Evolutionary conservation across 2,888 invertebrate species (phyloP).

Genomic region (Crepidodera aurea): DNA sequence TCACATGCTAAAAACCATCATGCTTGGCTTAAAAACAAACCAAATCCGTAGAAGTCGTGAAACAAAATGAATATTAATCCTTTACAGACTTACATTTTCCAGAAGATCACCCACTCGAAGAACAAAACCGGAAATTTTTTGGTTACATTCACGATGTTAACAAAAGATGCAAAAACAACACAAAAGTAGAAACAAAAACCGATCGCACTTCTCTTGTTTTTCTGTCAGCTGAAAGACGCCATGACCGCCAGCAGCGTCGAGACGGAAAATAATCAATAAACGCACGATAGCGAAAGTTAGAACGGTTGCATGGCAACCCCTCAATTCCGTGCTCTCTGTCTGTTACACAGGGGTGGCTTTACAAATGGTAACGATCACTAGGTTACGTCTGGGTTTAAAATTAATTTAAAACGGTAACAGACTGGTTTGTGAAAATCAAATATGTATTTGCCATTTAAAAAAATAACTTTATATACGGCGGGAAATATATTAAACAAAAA

Average conservation of each 20-base stretch:
- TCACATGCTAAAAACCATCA: background rate
- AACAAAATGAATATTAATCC: background rate
- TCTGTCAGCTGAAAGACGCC: constrained; percentile 63
- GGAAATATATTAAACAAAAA: no score
- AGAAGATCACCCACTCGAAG: constrained; percentile 11
- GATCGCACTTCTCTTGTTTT: constrained; percentile 51
- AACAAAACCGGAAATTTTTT: constrained; percentile 22
- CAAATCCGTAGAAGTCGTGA: background rate
- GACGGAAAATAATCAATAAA: constrained; percentile 63
- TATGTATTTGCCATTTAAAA: no score
- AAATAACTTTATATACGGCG: no score
- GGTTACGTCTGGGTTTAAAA: no score
- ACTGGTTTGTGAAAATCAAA: no score
- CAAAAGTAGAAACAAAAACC: constrained; percentile 51
- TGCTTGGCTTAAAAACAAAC: background rate
- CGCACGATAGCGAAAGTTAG: constrained; percentile 61
- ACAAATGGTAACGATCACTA: no score
- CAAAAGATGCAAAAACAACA: constrained; percentile 50
- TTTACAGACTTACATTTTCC: constrained; percentile 17
- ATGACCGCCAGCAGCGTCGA: constrained; percentile 57
- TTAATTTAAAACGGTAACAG: no score
- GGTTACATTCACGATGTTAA: constrained; percentile 19
- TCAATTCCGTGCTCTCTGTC: constrained; percentile 42
- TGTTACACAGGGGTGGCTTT: constrained; percentile 39
- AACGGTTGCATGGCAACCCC: constrained; percentile 58